A percentile compares a stretch with the other conserved stretches of the same genome.
phyloP scores from a whole-genome alignment of 2,888 invertebrate species.

The Acleris sparsana region DNA sequence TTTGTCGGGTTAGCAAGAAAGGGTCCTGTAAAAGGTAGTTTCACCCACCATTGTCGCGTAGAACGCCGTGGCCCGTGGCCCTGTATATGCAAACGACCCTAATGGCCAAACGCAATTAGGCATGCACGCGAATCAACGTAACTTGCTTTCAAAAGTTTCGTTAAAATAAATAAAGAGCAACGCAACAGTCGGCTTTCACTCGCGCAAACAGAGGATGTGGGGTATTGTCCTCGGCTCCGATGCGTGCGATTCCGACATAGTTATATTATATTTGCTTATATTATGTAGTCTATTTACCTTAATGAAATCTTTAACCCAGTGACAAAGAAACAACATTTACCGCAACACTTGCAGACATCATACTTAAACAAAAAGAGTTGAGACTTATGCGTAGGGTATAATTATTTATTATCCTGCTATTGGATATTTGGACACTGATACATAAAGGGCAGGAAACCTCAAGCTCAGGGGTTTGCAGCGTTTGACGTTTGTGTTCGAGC shows the following conservation, averaged over 20 bases:
- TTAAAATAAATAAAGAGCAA: conserved; percentile 65
- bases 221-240: conserved; percentile 62
- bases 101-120: conserved; percentile 14
- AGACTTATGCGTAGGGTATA: background rate
- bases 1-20: no score
- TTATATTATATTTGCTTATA: conserved; percentile 21
- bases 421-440: conserved; percentile 13
- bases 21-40: no score
- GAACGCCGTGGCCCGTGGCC: no score
- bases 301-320: conserved; percentile 7
- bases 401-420: background rate
- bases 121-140: conserved; percentile 50
- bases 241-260: conserved; percentile 43
- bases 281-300: conserved; percentile 11
- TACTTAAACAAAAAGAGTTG: background rate
- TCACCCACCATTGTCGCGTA: no score
- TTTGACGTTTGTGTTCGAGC: conserved; percentile 15
- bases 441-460: conserved; percentile 16
- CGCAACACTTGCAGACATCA: background rate
- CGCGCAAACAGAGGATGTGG: conserved; percentile 76
- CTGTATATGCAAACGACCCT: conserved; percentile 2
- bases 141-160: conserved; percentile 66
- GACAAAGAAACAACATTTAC: background rate
- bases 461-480: background rate
- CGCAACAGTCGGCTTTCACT: conserved; percentile 73